Evolutionary conservation across 2,113 vertebrate species (phyloP), one percentile per base, ranked within the genome.

Genomic region (Agelaius tricolor): DNA sequence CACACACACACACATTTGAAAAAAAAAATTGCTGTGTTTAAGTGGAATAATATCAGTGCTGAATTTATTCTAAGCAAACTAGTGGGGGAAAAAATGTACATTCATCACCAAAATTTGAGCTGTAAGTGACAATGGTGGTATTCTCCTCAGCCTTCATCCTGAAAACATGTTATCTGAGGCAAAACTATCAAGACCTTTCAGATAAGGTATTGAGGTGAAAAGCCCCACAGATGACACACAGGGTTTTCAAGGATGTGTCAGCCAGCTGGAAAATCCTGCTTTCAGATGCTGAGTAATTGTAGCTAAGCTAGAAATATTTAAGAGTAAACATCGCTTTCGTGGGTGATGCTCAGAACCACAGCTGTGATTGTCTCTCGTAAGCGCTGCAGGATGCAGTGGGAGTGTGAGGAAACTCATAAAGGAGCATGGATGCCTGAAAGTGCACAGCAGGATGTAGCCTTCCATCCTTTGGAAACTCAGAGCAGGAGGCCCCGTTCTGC

Each of bases 371-470:
- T 79, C 37, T 47, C 81, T 57, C 0, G 0, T 31, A 27, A 68
- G 63, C 44, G 35, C 30, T 20, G 43, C 31, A 61, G 54, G 84
- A 35, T 15, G 65, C 47, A 49, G 47, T 54, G 81, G 49, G 66
- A 2, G 26, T 54, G 61, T 9, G 14, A 72, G 57, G 54, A 86
- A 74, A 58, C 31, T 9, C 44, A 46, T 57, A 9, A 10, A 51
- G n/a, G 51, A 47, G 18, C 26, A 3, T 0, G 15, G 41, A 6
- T 20, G 68, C 24, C 51, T 68, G 54, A 23, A 75, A 91, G 52
- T 6, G 33, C 44, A 54, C 0, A 0, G n/a, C 66, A 87, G 44
- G 39, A 49, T 22, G 19, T 2, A 41, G 44, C 5, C 17, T 62
- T 68, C 51, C n/a, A 46, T 20, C n/a, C 52, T 41, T 52, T 2